Conservation (phyloP, 1,140 invertebrate species). For the Eurytemora carolleeae region DNA sequence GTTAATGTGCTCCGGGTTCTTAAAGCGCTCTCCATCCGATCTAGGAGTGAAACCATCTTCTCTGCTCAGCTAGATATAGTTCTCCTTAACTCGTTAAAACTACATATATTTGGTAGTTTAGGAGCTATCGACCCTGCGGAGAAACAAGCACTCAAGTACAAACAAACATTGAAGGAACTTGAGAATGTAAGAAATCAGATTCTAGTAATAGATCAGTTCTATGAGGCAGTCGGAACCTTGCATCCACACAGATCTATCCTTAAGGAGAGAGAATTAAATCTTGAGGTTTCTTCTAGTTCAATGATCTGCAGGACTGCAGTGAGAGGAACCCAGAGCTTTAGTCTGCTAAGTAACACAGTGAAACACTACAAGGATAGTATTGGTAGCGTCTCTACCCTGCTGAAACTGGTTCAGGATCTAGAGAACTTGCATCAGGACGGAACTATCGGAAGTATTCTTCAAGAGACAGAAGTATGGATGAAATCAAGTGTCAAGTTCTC, state of each 20-base stretch:
- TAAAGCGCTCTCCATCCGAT: no score
- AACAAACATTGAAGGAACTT: slow-evolving; percentile 31
- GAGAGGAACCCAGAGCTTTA: neutral
- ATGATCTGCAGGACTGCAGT: slow-evolving; percentile 1
- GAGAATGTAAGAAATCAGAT: slow-evolving; percentile 35
- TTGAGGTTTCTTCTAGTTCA: slow-evolving; percentile 23
- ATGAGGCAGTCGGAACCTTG: neutral
- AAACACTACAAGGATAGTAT: neutral
- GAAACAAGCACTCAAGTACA: slow-evolving; percentile 40
- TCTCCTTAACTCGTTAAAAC: no score
- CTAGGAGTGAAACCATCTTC: no score
- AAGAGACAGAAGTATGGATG: neutral
- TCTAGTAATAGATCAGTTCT: slow-evolving; percentile 11
- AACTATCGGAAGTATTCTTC: slow-evolving; percentile 24
- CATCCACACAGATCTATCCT: slow-evolving; percentile 25
- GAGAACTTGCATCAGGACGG: neutral
- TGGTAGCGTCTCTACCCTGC: neutral
- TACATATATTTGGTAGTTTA: slow-evolving; percentile 27
- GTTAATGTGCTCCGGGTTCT: no score
- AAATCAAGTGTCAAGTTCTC: neutral
- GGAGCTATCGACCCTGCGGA: slow-evolving; percentile 46
- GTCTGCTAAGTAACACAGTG: neutral
- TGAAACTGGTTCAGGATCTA: neutral
- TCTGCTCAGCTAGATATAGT: no score
- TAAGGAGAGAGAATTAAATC: slow-evolving; percentile 21